Percentiles rank a stretch among this genome's conserved stretches.
These are phyloP conservation scores for Helostoma temminkii DNA, from an alignment of 2,797 vertebrate genomes.

Conservation along the genomic window DNA sequence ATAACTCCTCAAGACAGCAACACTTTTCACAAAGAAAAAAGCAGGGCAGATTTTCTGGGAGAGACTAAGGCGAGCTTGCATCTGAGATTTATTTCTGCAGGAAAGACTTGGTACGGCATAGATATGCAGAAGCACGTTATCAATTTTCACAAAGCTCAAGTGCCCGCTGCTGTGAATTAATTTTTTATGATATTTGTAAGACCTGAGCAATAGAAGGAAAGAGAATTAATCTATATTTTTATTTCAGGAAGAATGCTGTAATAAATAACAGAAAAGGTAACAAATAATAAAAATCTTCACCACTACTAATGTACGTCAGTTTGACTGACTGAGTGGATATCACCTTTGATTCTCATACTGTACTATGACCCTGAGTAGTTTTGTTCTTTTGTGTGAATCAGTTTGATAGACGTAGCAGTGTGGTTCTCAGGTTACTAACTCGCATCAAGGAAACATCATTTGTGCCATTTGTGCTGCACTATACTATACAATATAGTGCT, in stretches of 20 bases:
- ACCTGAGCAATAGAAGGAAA: conserved; percentile 23
- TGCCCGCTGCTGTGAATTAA: conserved; percentile 30
- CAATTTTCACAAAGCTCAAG: conserved; percentile 53
- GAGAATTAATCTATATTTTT: conserved; percentile 44
- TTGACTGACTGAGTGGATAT: conserved; percentile 25
- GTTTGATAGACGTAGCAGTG: conserved; percentile 4
- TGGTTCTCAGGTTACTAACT: conserved; percentile 4
- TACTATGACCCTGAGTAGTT: conserved; percentile 8
- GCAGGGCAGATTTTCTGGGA: conserved; percentile 27
- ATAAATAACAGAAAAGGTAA: conserved; percentile 23
- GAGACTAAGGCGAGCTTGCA: conserved; percentile 38
- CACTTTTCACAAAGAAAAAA: conserved; percentile 43
- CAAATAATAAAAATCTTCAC: conserved; percentile 19
- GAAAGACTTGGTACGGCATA: conserved; percentile 30
- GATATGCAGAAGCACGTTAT: conserved; percentile 54
- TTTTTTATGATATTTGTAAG: conserved; percentile 45
- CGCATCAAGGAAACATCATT: background rate
- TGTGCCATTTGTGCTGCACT: too few relatives aligned
- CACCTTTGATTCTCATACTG: background rate
- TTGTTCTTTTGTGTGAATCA: conserved; percentile 13
- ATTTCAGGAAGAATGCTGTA: conserved; percentile 21
- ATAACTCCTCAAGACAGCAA: conserved; percentile 50
- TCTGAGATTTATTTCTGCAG: conserved; percentile 43
- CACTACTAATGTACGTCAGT: conserved; percentile 22
- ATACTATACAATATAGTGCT: too few relatives aligned